phyloP scores from a whole-genome alignment of 2,797 vertebrate genomes.

The Sciurus vulgaris region DNA sequence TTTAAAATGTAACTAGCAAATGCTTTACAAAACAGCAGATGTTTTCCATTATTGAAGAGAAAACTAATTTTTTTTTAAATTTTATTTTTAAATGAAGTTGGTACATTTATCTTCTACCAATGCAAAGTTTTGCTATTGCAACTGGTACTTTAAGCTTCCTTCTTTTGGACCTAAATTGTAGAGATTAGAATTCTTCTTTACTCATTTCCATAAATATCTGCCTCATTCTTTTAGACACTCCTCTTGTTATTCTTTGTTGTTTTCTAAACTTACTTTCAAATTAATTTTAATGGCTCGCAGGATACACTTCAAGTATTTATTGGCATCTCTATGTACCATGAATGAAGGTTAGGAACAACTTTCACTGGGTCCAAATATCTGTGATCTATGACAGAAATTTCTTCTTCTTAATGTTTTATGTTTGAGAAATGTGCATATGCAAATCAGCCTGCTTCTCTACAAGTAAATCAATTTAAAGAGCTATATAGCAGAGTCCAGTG shows the following conservation, averaged over 20 bases:
- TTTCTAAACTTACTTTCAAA: constrained; percentile 30
- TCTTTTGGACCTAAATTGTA: constrained; percentile 14
- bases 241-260: constrained; percentile 26
- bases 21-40: background rate
- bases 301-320: constrained; percentile 6
- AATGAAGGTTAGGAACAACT: constrained; percentile 15
- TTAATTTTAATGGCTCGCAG: background rate
- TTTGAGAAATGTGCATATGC: background rate
- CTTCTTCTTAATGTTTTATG: constrained; percentile 32
- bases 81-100: constrained; percentile 22
- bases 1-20: background rate
- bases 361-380: background rate
- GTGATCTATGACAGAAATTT: background rate
- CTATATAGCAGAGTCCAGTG: background rate
- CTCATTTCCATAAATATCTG: background rate
- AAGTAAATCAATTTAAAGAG: constrained; percentile 2
- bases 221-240: constrained; percentile 9
- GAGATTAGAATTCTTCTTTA: constrained; percentile 12
- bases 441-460: background rate
- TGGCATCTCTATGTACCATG: background rate
- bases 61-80: background rate
- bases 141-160: background rate
- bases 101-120: constrained; percentile 35
- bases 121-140: background rate
- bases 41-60: constrained; percentile 32